Conservation (phyloP, 2,797 vertebrate genomes). For the Botia kubotai region DNA sequence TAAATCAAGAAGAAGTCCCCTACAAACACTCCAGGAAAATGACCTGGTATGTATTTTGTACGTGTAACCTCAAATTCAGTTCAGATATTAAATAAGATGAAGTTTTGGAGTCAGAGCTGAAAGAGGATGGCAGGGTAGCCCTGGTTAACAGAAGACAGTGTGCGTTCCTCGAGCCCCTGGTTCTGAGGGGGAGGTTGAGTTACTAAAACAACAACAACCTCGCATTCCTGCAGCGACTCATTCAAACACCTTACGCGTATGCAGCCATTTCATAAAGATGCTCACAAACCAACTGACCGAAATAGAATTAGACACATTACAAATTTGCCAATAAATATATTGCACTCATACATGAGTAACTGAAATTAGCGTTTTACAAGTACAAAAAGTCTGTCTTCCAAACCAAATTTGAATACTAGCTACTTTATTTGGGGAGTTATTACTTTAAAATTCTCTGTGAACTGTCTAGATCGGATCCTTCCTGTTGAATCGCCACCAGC, state of each 20-base stretch:
- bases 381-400: no score
- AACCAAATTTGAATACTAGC: no score
- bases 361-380: background rate
- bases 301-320: background rate
- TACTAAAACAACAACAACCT: conserved; percentile 44
- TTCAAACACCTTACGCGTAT: background rate
- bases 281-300: conserved; percentile 6
- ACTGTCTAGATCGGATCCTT: background rate
- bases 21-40: conserved; percentile 84
- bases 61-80: background rate
- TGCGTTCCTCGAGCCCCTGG: background rate
- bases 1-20: conserved; percentile 82
- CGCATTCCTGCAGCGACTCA: conserved; percentile 31
- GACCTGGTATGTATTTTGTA: conserved; percentile 81
- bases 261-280: background rate
- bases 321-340: background rate
- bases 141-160: background rate
- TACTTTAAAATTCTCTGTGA: conserved; percentile 5
- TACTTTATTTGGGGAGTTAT: background rate
- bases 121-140: background rate
- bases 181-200: conserved; percentile 1
- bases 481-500: conserved; percentile 8
- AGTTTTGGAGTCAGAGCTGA: background rate
- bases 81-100: no score
- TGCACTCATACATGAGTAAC: background rate